Percentiles rank a stretch among this genome's conserved stretches.
Conservation (phyloP, 2,888 invertebrate species). For the Nyleta sp. region DNA sequence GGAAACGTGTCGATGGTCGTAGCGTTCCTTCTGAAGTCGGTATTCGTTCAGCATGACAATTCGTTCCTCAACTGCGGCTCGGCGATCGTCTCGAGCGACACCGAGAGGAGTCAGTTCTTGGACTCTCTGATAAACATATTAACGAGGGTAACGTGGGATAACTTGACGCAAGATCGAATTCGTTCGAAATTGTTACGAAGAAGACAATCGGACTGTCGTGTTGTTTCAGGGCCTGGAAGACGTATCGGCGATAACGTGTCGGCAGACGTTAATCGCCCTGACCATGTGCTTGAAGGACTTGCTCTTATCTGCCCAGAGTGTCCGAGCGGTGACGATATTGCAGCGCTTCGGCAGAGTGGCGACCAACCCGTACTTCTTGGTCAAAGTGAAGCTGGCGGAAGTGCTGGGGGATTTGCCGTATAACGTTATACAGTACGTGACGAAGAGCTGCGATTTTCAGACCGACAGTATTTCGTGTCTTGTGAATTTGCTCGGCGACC, state of each 20-base stretch:
- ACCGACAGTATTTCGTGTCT: conserved; percentile 86
- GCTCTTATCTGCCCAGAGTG: conserved; percentile 86
- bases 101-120: conserved; percentile 76
- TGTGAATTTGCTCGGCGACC: conserved; percentile 87
- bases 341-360: conserved; percentile 86
- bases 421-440: conserved; percentile 84
- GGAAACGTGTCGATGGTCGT: conserved; percentile 88
- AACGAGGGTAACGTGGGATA: conserved; percentile 83
- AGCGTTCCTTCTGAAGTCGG: conserved; percentile 86
- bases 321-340: conserved; percentile 84
- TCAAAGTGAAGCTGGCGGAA: conserved; percentile 89
- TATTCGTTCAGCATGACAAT: conserved; percentile 84
- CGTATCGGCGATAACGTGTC: conserved; percentile 89
- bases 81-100: not conserved
- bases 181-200: too few species aligned
- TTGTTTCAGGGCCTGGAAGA: conserved; percentile 85
- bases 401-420: conserved; percentile 86
- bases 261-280: conserved; percentile 87
- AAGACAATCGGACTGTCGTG: too few species aligned
- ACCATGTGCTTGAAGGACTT: conserved; percentile 85
- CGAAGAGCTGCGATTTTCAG: conserved; percentile 84
- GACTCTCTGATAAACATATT: conserved; percentile 84
- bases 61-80: conserved; percentile 82
- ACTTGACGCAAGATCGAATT: too few species aligned
- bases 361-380: conserved; percentile 92